Base-by-base conservation (phyloP, 2,113 vertebrate species). In the Semicossyphus pulcher region DNA sequence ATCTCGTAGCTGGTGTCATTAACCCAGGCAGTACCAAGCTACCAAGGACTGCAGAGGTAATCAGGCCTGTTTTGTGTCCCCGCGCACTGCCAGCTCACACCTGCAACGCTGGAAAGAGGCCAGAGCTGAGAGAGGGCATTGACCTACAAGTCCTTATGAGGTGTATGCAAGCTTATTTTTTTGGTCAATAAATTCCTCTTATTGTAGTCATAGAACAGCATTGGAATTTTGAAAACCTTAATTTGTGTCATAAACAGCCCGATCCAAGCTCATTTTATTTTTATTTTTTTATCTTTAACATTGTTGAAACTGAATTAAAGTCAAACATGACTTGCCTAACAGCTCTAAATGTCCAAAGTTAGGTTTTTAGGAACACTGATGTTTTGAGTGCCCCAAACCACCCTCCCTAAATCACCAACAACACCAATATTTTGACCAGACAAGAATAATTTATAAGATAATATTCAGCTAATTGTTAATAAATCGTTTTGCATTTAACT, bases 1-100 rank as follows among this genome's bases (percentile, higher is more conserved):
- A 96, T 97, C 95, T n/a, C 18, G 72, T 84, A 78, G 91, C 80
- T 78, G 69, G 86, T 91, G 95, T 95, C 95, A 93, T 97, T 96
- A 95, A 92, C 95, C 95, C 93, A 80, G 93, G 89, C 93, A 67
- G 97, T 97, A 97, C 96, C 96, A 94, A 89, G 96, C 93, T 92
- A 95, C 96, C 96, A 94, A 97, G 96, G 96, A 93, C 93, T 91
- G 80, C 15, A 53, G 51, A 85, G 73, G 89, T 81, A 86, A 91
- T 70, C 44, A 81, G 36, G 87, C 74, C 71, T 76, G 57, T 49
- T 53, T 68, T 57, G 32, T 65, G 78, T 78, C 83, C 76, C 88
- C 62, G 70, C 90, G 76, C 59, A 6, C 87, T 86, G 91, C 91
- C 93, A 92, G 76, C 84, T 91, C 86, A 91, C 89, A 91, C 89